Conservation (phyloP, 2,113 vertebrate species). For the Mustelus asterias region DNA sequence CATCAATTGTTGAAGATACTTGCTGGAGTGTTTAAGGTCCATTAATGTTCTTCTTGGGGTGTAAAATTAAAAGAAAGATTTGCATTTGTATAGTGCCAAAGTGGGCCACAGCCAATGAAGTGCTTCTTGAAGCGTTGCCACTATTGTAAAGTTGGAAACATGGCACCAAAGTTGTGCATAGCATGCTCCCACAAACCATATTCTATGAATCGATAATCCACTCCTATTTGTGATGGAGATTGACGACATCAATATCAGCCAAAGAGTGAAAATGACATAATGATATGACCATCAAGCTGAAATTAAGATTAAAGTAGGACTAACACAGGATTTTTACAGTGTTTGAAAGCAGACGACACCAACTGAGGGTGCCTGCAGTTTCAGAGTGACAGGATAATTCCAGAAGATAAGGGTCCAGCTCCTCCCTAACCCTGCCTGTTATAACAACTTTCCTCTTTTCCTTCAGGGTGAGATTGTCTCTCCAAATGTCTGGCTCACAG, state of each 20-base stretch:
- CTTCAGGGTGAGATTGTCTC: background rate
- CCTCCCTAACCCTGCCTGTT: background rate
- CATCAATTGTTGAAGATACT: background rate
- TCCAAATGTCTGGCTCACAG: background rate
- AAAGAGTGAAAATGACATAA: too few species aligned
- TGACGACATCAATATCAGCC: background rate
- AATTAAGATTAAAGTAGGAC: background rate
- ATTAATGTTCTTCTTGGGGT: background rate
- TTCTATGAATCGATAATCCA: background rate
- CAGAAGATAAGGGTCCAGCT: background rate
- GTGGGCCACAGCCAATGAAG: background rate
- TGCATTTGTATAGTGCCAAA: background rate
- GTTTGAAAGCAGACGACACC: background rate
- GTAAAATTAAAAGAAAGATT: background rate
- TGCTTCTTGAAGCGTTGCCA: background rate
- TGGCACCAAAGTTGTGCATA: background rate
- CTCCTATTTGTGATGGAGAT: background rate
- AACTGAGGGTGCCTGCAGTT: background rate
- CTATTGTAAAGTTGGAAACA: background rate
- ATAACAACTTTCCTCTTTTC: background rate
- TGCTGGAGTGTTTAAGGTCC: background rate
- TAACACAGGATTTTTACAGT: background rate
- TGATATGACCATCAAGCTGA: background rate
- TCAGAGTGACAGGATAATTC: background rate
- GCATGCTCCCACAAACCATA: background rate